Evolutionary conservation across 2,797 vertebrate species (phyloP), one percentile per base, ranked within the genome.

Genomic region (Acipenser ruthenus): DNA sequence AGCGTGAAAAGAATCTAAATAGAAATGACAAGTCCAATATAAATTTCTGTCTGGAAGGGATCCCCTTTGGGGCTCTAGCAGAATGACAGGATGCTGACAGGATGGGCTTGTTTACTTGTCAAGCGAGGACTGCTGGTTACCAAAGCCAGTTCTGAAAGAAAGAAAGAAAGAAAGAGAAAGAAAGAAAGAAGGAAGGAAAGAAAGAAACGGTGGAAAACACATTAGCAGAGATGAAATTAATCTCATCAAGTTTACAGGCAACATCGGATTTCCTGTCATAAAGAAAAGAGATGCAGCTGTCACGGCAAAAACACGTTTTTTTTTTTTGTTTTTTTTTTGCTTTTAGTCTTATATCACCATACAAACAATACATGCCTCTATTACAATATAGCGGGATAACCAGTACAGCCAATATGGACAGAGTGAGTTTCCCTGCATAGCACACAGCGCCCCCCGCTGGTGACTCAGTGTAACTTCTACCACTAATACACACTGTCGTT

Each of bases 1-100:
- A 93, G 91, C 93, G 90, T 92, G 92, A 92, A 93, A 87, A 87
- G 91, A 93, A 93, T 96, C 88, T 93, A 98, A 97, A 96, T 93
- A 82, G 90, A 97, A 91, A 89, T 94, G 95, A 95, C 95, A 95
- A 90, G 87, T 93, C 91, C 95, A 98, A 99, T 97, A 92, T 97
- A 93, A 92, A 90, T 75, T 82, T 83, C 84, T 83, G 83, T 74
- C 81, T 77, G 77, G 80, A 83, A 85, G 87, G 86, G 84, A 80
- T 86, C 89, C 90, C 93, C 93, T 90, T 88, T 73, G 90, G 91
- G 90, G 86, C 84, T 10, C 73, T 50, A 55, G 62, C 68, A 66
- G 71, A 85, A 86, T 95, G 93, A 94, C 92, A 93, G 87, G 87
- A 73, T 23, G 53, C 78, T 88, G 90, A 90, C 76, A 89, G 82